phyloP scores from a whole-genome alignment of 2,797 vertebrate species.

The Melanotaenia maccullochi region DNA sequence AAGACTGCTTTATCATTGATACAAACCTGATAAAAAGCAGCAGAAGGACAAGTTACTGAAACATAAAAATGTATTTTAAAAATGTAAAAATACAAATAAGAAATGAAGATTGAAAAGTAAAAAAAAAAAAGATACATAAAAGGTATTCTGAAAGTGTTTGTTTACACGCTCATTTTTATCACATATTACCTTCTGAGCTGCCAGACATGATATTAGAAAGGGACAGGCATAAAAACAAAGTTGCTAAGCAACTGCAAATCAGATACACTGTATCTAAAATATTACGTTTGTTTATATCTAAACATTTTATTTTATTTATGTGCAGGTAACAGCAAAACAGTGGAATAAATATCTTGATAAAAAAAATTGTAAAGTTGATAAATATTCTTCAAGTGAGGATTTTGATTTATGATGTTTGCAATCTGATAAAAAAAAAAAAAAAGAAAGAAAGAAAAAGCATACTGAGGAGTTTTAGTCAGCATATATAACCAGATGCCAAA shows the following conservation, averaged over 20 bases:
- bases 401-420: constrained; percentile 7
- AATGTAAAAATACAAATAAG: constrained; percentile 6
- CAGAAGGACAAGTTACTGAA: constrained; percentile 7
- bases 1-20: background rate
- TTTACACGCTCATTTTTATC: constrained; percentile 45
- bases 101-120: background rate
- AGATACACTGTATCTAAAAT: constrained; percentile 25
- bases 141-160: constrained; percentile 14
- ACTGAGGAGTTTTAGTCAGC: background rate
- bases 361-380: background rate
- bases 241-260: constrained; percentile 61
- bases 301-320: constrained; percentile 9
- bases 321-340: constrained; percentile 11
- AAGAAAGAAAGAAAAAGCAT: background rate
- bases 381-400: background rate
- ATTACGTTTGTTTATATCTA: constrained; percentile 1
- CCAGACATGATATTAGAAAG: constrained; percentile 36
- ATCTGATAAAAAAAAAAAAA: background rate
- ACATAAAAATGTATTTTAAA: background rate
- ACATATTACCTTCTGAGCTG: constrained; percentile 48
- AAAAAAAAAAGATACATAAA: background rate
- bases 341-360: background rate
- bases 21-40: background rate
- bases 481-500: background rate
- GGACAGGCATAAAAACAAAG: constrained; percentile 40